phyloP scores from a whole-genome alignment of 2,888 invertebrate genomes.

The Fissipunctia ypsillon region DNA sequence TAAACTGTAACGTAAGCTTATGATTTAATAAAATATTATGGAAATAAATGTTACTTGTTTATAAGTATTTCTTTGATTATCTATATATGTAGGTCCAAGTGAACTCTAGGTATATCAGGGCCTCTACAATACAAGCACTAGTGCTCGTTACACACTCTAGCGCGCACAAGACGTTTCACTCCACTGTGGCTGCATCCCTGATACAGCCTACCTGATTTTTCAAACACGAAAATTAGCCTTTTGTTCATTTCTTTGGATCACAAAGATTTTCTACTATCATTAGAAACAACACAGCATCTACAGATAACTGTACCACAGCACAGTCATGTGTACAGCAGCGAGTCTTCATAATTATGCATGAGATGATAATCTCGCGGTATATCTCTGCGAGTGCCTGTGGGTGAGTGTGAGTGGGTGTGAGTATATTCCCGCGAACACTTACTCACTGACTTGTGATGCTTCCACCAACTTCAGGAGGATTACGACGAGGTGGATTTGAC shows the following conservation, averaged over 20 bases:
- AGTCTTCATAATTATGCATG: constrained; percentile 46
- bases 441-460: constrained; percentile 22
- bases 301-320: not conserved
- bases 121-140: not conserved
- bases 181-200: too few relatives aligned
- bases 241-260: not conserved
- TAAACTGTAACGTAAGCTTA: too few relatives aligned
- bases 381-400: not conserved
- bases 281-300: constrained; percentile 1
- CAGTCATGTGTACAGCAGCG: not conserved
- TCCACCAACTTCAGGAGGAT: not conserved
- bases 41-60: not conserved
- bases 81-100: too few relatives aligned
- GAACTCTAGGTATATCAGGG: too few relatives aligned
- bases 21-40: too few relatives aligned
- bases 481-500: constrained; percentile 3
- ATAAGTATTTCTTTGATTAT: not conserved
- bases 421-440: constrained; percentile 13
- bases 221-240: not conserved
- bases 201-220: too few relatives aligned
- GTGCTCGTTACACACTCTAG: too few relatives aligned
- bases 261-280: not conserved
- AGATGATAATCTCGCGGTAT: constrained; percentile 44
- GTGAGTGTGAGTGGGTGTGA: constrained; percentile 6
- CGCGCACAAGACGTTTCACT: too few relatives aligned